Evolutionary conservation across 2,888 invertebrate genomes (phyloP), one percentile per base, ranked within the genome.

Genomic region (Arrhopalites spinosus): DNA sequence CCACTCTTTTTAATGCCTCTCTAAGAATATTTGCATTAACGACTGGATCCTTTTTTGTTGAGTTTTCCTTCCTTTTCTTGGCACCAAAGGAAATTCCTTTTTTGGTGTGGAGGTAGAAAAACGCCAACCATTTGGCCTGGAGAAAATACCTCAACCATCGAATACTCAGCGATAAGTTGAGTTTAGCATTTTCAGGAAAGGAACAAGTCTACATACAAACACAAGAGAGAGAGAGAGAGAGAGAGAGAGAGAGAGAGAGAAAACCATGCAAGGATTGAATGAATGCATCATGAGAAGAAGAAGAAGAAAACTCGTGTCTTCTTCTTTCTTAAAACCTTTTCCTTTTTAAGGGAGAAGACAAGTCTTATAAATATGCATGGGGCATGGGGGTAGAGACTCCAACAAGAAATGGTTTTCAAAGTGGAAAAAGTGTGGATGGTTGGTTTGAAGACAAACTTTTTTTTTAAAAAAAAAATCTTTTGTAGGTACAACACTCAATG

Each of bases 311-410:
- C 2, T 23, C 61, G 20, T 23, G 13, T 23, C 61, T 27, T n/a
- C 13, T n/a, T 20, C 25, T 36, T 36, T 11, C 11, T 36, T 7
- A 36, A 36, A 36, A 3, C 36, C 11, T 36, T 11, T 36, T 36
- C 36, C 36, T 36, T 36, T 11, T 36, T 36, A 36, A 3, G 11
- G 11, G 36, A 36, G 36, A 36, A 36, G 36, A 36, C 5, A 36
- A 30, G 17, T 1, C 67, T 67, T 45, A 67, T 67, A 67, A 67
- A 67, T 67, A 67, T 67, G 45, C 67, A 67, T 67, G 67, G n/a
- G n/a, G n/a, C n/a, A n/a, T n/a, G n/a, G n/a, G n/a, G n/a, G n/a
- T 45, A 7, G 59, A 27, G 25, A 59, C 23, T 20, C 25, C 59
- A 2, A 25, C 25, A 23, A 2, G 59, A 59, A 15, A 25, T 23